A percentile compares a stretch with the other conserved stretches of the same genome.
Evolutionary conservation across 1,140 invertebrate genomes (phyloP).

Genomic region (Amphibalanus amphitrite): DNA sequence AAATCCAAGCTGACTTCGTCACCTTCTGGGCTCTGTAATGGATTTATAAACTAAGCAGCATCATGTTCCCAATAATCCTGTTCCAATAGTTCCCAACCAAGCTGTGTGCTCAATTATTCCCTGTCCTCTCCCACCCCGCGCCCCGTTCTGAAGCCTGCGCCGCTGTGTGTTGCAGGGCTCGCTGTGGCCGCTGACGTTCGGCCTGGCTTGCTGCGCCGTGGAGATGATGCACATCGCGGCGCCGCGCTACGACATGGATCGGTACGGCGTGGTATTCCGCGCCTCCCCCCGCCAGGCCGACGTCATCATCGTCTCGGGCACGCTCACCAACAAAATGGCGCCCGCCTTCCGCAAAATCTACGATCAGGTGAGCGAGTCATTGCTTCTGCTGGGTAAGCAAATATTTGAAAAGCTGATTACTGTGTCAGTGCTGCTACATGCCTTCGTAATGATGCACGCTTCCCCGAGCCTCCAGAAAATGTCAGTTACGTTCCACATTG

Average conservation of each 20-base stretch:
- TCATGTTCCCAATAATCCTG: no score
- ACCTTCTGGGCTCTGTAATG: no score
- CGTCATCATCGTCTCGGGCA: constrained; percentile 95
- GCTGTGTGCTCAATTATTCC: no score
- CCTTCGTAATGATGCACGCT: constrained; percentile 8
- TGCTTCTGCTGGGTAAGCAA: constrained; percentile 10
- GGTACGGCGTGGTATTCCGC: constrained; percentile 83
- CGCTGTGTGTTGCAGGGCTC: constrained; percentile 60
- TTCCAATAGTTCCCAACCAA: no score
- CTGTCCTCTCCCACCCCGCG: no score
- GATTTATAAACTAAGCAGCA: no score
- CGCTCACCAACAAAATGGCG: constrained; percentile 98
- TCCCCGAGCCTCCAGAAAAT: no score
- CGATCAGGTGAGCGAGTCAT: constrained; percentile 54
- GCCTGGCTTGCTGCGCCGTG: constrained; percentile 91
- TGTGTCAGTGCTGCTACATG: background rate
- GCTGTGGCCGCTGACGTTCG: constrained; percentile 91
- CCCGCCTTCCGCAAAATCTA: constrained; percentile 84
- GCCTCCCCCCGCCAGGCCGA: constrained; percentile 90
- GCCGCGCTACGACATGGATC: constrained; percentile 93
- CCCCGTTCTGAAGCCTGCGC: no score
- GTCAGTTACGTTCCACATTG: no score
- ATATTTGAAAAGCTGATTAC: background rate
- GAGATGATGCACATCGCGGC: constrained; percentile 99
- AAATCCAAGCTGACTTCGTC: no score